These are phyloP conservation scores for Drosophila gunungcola DNA, from an alignment of 1,140 invertebrate species.

Conservation along the genomic window DNA sequence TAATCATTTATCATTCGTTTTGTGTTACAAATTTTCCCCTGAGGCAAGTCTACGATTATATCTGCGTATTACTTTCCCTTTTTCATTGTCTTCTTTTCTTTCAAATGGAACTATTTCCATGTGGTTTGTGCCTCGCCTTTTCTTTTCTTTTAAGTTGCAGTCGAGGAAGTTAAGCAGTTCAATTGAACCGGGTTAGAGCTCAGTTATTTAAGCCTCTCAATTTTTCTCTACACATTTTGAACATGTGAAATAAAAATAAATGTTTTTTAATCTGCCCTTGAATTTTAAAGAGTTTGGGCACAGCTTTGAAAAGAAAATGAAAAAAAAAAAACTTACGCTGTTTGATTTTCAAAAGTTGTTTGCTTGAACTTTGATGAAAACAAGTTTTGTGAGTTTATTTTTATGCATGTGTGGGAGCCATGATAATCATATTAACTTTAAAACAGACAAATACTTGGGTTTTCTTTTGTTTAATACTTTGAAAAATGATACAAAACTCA, in stretches of 20 bases:
- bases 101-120: conserved; percentile 20
- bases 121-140: background rate
- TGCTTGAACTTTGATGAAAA: conserved; percentile 37
- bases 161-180: conserved; percentile 17
- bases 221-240: background rate
- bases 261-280: conserved; percentile 24
- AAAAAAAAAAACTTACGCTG: background rate
- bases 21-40: conserved; percentile 9
- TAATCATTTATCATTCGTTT: conserved; percentile 23
- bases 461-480: conserved; percentile 21
- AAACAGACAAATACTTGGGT: background rate
- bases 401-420: conserved; percentile 30
- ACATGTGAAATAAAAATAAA: background rate
- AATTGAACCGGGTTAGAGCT: conserved; percentile 30
- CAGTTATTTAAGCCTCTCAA: conserved; percentile 3
- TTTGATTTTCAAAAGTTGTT: conserved; percentile 30
- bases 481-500: conserved; percentile 10
- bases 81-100: conserved; percentile 2
- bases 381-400: conserved; percentile 28
- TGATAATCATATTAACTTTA: conserved; percentile 10
- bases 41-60: conserved; percentile 10
- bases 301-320: background rate
- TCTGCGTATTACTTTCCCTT: conserved; percentile 30
- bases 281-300: conserved; percentile 10
- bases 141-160: background rate